Percentiles rank a stretch among this genome's conserved stretches.
phyloP scores from a whole-genome alignment of 2,888 invertebrate genomes.

The Diachrysia chrysitis region DNA sequence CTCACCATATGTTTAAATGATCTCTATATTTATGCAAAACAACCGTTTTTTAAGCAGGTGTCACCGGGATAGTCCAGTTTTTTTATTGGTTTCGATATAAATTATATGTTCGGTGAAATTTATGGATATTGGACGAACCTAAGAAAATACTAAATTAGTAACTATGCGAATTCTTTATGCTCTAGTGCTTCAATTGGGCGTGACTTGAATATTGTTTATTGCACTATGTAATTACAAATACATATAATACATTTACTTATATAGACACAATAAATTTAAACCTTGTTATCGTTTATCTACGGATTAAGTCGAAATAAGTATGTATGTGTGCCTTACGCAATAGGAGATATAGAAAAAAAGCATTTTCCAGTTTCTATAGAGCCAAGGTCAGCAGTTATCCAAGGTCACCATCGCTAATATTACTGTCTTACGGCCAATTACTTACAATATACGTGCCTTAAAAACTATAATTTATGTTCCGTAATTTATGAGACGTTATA shows the following conservation, averaged over 20 bases:
- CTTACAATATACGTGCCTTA: slow-evolving; percentile 4
- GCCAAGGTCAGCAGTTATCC: background rate
- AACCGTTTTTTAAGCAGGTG: slow-evolving; percentile 27
- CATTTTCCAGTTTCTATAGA: background rate
- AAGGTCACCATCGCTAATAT: background rate
- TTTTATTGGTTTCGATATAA: slow-evolving; percentile 25
- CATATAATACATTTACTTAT: background rate
- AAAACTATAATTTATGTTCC: slow-evolving; percentile 20
- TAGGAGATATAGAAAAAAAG: background rate
- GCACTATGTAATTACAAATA: background rate
- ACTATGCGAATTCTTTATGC: slow-evolving; percentile 32
- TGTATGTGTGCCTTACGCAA: too few relatives aligned
- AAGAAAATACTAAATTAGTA: slow-evolving; percentile 35
- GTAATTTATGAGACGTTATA: slow-evolving; percentile 25
- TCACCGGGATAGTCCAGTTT: slow-evolving; percentile 14
- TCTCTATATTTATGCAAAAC: slow-evolving; percentile 25
- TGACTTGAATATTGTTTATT: background rate
- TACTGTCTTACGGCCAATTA: slow-evolving; percentile 3
- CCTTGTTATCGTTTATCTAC: too few relatives aligned
- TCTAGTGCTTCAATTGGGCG: background rate
- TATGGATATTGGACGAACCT: slow-evolving; percentile 24
- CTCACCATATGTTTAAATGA: slow-evolving; percentile 27
- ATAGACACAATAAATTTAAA: too few relatives aligned
- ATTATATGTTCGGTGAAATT: slow-evolving; percentile 40
- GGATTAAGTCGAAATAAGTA: too few relatives aligned